Evolutionary conservation across 1,140 invertebrate genomes (phyloP).

Genomic region (Psilanteris sp.): DNA sequence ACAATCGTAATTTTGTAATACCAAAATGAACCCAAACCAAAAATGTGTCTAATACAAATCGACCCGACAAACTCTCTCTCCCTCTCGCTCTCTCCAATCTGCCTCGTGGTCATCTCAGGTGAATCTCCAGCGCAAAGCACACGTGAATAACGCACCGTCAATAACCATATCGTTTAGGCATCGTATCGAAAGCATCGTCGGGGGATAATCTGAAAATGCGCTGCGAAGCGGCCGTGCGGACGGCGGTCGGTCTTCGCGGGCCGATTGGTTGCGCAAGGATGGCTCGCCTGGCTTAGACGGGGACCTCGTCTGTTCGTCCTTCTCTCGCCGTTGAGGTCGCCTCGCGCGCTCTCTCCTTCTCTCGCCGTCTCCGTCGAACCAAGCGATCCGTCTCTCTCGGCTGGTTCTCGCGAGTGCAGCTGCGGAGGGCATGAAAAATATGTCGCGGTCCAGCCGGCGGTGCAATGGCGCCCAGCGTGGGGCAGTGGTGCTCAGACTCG

Average conservation of each 20-base stretch:
- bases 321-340: neutral
- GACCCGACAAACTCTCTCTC: too few species aligned
- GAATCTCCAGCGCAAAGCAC: too few species aligned
- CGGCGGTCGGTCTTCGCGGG: slow-evolving; percentile 16
- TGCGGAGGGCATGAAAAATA: slow-evolving; percentile 62
- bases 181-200: slow-evolving; percentile 2
- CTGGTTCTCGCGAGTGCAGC: slow-evolving; percentile 25
- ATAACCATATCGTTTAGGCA: too few species aligned
- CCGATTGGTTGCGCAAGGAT: slow-evolving; percentile 22
- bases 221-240: slow-evolving; percentile 3
- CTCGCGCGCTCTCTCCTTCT: too few species aligned
- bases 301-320: neutral
- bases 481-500: slow-evolving; percentile 65
- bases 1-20: too few species aligned
- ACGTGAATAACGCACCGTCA: too few species aligned
- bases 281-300: slow-evolving; percentile 4
- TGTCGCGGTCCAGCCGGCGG: slow-evolving; percentile 70
- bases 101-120: too few species aligned
- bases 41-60: too few species aligned
- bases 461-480: slow-evolving; percentile 66
- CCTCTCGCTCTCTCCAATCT: too few species aligned
- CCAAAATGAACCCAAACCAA: too few species aligned
- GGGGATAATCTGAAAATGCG: slow-evolving; percentile 15
- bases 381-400: too few species aligned
- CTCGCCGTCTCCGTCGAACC: slow-evolving; percentile 3